Percentiles rank a stretch among this genome's conserved stretches.
Conservation (phyloP, 2,888 invertebrate species). For the Rhogogaster chlorosoma region DNA sequence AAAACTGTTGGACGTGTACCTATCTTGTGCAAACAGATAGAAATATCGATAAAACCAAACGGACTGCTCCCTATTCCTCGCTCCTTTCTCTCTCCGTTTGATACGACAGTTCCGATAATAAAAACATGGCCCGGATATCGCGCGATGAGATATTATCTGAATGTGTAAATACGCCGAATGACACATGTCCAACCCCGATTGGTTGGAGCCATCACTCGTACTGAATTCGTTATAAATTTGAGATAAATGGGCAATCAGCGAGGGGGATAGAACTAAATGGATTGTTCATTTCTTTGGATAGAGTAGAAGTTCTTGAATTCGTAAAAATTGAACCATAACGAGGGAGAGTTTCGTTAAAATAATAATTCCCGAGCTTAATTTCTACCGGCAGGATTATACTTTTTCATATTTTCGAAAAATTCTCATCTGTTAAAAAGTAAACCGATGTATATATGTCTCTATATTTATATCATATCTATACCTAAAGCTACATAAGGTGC, state of each 20-base stretch:
- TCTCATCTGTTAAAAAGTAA: conserved; percentile 24
- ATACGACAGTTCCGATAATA: neutral
- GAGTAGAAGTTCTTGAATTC: neutral
- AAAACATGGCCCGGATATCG: neutral
- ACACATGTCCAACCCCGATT: neutral
- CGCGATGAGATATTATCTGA: neutral
- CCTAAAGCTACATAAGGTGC: conserved; percentile 18
- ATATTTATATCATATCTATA: neutral
- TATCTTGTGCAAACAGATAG: neutral
- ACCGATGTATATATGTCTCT: neutral
- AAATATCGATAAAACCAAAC: conserved; percentile 7
- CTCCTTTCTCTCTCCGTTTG: neutral
- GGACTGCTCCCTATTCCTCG: neutral
- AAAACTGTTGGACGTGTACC: neutral
- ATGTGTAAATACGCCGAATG: neutral
- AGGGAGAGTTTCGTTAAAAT: neutral
- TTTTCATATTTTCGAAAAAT: neutral
- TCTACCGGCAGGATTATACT: neutral
- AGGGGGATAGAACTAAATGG: neutral
- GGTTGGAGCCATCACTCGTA: neutral
- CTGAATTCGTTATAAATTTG: neutral
- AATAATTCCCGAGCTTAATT: conserved; percentile 16
- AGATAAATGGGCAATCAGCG: neutral
- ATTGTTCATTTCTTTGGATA: neutral
- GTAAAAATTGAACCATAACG: neutral